phyloP scores from a whole-genome alignment of 64 coral and sea anemone species.

The Actinia equina region DNA sequence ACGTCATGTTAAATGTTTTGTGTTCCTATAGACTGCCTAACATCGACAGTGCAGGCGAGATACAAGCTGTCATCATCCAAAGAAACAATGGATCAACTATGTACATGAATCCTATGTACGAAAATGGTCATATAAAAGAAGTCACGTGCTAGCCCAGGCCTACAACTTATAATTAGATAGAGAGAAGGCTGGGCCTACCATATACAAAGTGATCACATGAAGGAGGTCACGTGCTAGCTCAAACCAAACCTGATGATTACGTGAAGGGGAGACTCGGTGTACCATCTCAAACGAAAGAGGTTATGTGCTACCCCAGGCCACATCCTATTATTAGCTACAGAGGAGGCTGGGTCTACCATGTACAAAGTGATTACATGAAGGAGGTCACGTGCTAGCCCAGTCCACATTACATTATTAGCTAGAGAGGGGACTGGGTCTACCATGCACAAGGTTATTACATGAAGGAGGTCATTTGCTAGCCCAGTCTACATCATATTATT shows the following conservation, averaged over 20 bases:
- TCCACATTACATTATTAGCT: not conserved
- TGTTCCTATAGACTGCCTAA: not conserved
- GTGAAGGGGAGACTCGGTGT: too few relatives aligned
- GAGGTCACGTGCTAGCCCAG: not conserved
- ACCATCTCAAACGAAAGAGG: not conserved
- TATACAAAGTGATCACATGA: too few relatives aligned
- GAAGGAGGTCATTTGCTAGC: slow-evolving; percentile 5
- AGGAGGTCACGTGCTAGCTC: too few relatives aligned
- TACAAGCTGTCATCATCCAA: slow-evolving; percentile 22
- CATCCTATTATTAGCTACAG: not conserved
- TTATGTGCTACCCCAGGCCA: slow-evolving; percentile 4
- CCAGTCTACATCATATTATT: not conserved
- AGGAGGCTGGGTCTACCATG: slow-evolving; percentile 1
- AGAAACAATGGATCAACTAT: slow-evolving; percentile 23
- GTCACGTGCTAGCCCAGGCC: slow-evolving; percentile 5
- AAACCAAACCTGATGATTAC: too few relatives aligned
- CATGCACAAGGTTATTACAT: too few relatives aligned
- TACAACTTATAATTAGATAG: not conserved
- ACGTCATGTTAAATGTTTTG: not conserved
- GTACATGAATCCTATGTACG: slow-evolving; percentile 39
- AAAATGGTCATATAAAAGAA: slow-evolving; percentile 27
- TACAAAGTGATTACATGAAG: not conserved
- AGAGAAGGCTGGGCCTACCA: too few relatives aligned
- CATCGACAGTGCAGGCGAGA: not conserved
- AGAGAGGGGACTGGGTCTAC: not conserved